These are phyloP conservation scores for Oscheius sp. DNA, from an alignment of 2,888 invertebrate species.

Conservation along the genomic window DNA sequence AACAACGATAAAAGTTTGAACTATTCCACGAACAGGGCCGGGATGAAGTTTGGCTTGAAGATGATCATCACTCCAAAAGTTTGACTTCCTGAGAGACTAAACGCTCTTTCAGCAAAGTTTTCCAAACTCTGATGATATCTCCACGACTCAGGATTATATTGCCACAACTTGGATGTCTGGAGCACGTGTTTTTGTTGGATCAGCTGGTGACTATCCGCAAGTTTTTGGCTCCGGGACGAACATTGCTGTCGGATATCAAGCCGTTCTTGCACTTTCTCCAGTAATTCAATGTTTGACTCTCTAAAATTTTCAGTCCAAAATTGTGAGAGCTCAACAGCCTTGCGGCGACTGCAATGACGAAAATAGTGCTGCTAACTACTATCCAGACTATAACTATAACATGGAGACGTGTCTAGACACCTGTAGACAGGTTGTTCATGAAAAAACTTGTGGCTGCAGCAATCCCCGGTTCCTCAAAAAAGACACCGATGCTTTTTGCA, in stretches of 20 bases:
- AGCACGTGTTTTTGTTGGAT: constrained; percentile 42
- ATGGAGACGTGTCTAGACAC: constrained; percentile 59
- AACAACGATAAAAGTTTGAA: constrained; percentile 46
- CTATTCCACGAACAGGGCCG: constrained; percentile 49
- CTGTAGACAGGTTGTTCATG: constrained; percentile 52
- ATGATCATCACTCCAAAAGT: constrained; percentile 52
- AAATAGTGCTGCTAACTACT: not conserved
- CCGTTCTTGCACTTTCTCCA: constrained; percentile 49
- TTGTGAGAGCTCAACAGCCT: constrained; percentile 44
- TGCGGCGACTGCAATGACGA: constrained; percentile 48
- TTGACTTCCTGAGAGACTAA: not conserved
- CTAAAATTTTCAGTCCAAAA: constrained; percentile 40
- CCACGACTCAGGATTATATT: constrained; percentile 40
- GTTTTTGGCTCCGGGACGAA: constrained; percentile 53
- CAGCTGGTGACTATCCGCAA: constrained; percentile 39
- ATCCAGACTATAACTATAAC: constrained; percentile 50
- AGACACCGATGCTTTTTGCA: constrained; percentile 38
- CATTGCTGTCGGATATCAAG: constrained; percentile 55
- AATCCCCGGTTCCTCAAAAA: constrained; percentile 42
- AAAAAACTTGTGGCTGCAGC: constrained; percentile 46
- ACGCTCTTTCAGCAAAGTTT: constrained; percentile 44
- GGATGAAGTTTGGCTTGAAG: constrained; percentile 55
- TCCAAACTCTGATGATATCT: constrained; percentile 15
- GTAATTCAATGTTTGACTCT: constrained; percentile 18
- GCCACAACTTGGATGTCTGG: constrained; percentile 50